A percentile compares a stretch with the other conserved stretches of the same genome.
These are phyloP conservation scores for Hirtodrosophila cameraria DNA, from an alignment of 2,888 invertebrate genomes.

Conservation along the genomic window DNA sequence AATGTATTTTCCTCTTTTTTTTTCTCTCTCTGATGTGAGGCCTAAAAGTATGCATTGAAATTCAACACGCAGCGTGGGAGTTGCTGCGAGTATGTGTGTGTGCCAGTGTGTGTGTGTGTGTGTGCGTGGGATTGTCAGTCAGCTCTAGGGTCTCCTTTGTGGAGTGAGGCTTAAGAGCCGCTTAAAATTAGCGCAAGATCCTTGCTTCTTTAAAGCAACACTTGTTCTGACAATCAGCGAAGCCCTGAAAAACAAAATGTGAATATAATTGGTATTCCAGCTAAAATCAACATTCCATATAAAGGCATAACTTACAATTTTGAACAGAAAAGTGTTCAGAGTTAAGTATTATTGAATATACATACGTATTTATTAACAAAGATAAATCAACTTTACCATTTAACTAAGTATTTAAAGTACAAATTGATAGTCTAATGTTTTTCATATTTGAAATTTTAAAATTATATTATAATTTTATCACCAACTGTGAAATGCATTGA, in stretches of 20 bases:
- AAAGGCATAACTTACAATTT: background rate
- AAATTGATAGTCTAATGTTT: too few species aligned
- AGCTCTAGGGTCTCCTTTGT: constrained; percentile 14
- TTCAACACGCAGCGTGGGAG: constrained; percentile 74
- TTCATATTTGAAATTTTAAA: too few species aligned
- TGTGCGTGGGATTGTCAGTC: constrained; percentile 26
- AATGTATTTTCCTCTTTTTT: constrained; percentile 62
- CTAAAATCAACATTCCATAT: background rate
- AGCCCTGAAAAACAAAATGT: constrained; percentile 40
- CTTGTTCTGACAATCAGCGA: constrained; percentile 22
- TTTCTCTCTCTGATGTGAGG: constrained; percentile 54
- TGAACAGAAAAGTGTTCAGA: background rate
- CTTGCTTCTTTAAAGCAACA: constrained; percentile 62
- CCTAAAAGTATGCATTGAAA: constrained; percentile 77
- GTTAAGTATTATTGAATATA: too few species aligned
- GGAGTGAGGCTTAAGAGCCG: constrained; percentile 39
- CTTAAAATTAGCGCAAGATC: constrained; percentile 73
- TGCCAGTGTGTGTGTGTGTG: constrained; percentile 5
- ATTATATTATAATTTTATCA: too few species aligned
- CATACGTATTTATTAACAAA: too few species aligned
- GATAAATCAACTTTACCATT: too few species aligned
- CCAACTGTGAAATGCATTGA: too few species aligned
- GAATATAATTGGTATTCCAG: constrained; percentile 35
- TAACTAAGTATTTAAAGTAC: too few species aligned
- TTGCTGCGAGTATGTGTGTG: constrained; percentile 15